Percentiles rank a stretch among this genome's conserved stretches.
Conservation (phyloP, 2,797 vertebrate genomes). For the Alca torda region DNA sequence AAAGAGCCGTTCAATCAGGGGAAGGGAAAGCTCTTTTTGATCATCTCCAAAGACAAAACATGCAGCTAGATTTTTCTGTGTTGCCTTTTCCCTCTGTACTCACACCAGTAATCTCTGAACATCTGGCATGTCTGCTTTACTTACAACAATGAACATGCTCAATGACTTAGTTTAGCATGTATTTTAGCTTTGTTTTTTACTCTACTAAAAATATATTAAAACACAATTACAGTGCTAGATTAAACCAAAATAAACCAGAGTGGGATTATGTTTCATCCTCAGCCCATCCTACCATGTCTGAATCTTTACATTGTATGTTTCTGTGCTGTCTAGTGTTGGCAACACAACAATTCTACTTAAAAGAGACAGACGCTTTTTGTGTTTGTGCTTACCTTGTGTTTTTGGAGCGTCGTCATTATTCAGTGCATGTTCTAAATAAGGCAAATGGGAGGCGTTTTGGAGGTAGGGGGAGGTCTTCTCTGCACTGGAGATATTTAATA, state of each 20-base stretch:
- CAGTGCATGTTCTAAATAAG: not conserved
- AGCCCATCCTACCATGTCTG: not conserved
- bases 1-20: not conserved
- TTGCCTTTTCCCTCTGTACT: not conserved
- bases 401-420: not conserved
- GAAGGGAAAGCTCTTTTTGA: not conserved
- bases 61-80: not conserved
- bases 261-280: not conserved
- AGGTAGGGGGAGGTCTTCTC: not conserved
- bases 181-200: constrained; percentile 7
- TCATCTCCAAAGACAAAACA: not conserved
- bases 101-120: constrained; percentile 10
- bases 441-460: not conserved
- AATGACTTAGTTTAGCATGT: not conserved
- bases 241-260: not conserved
- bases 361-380: not conserved
- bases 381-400: not conserved
- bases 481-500: not conserved
- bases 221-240: not conserved
- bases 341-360: not conserved
- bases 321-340: not conserved
- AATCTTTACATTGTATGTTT: not conserved
- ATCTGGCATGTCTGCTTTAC: constrained; percentile 18
- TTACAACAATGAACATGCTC: not conserved
- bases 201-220: not conserved